Evolutionary conservation across 2,888 invertebrate genomes (phyloP).

Genomic region (Troilus luridus): DNA sequence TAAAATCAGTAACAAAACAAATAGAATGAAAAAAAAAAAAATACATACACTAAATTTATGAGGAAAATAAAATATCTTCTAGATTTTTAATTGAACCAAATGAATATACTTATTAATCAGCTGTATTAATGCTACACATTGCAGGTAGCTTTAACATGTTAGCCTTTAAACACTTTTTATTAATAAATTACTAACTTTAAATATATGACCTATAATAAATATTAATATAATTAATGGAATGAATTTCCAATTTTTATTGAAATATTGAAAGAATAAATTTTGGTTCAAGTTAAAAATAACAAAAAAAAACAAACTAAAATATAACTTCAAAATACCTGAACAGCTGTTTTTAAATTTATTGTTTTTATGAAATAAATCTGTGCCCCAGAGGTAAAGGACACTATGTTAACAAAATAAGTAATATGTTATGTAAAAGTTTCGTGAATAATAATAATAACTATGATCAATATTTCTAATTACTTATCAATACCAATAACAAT

Average conservation of each 20-base stretch:
- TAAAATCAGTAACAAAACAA: background rate
- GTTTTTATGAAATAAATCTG: background rate
- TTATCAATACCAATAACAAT: too few species aligned
- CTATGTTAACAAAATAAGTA: too few species aligned
- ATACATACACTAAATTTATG: background rate
- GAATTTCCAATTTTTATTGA: background rate
- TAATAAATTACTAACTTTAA: background rate
- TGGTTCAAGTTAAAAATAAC: background rate
- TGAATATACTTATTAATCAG: background rate
- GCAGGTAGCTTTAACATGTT: background rate
- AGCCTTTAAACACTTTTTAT: background rate
- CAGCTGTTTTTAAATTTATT: conserved; percentile 13
- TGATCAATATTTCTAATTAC: too few species aligned
- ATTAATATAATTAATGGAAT: background rate
- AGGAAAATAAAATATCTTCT: background rate
- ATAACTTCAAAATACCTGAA: background rate
- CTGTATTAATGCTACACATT: background rate
- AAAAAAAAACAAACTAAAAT: background rate
- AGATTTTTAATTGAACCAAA: background rate
- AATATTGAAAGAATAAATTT: background rate
- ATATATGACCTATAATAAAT: background rate
- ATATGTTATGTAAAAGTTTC: background rate
- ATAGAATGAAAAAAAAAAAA: background rate
- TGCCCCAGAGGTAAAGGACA: too few species aligned
- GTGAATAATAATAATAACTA: too few species aligned